Evolutionary conservation across 1,140 invertebrate genomes (phyloP), one percentile per base, ranked within the genome.

Genomic region (Contarinia nasturtii): DNA sequence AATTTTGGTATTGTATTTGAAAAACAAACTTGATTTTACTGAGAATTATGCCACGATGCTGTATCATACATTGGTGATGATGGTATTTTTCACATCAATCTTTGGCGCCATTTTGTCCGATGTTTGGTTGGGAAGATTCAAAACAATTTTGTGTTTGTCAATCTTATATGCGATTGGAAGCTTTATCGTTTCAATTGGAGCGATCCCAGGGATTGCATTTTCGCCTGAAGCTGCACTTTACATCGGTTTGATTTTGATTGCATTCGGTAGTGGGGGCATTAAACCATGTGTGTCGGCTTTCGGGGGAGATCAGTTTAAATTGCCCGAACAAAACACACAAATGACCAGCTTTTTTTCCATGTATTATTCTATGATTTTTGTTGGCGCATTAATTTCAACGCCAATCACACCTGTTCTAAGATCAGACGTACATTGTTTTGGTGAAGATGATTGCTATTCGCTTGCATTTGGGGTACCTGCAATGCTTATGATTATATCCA

Each of bases 61-160:
- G 10, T 95, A 84, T 60, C 89, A 95, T 61, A 55, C 69, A 0
- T 95, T 92, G 59, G 70, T 73, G 8, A 84, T 80, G 66, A 61
- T 89, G n/a, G 82, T 82, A 17, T 94, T 91, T 57, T 82, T 92
- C 55, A 86, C 83, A 33, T 88, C 89, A 0, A 50, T 94, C 11
- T 57, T 92, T 20, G 90, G 91, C 1, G 88, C 88, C 0, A 81
- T 93, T 45, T 53, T 93, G n/a, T 86, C 90, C 0, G 91, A 96
- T 62, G 83, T 85, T 33, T 77, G 74, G 52, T 66, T 93, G 1
- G 90, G 89, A 49, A 86, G 87, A 67, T 93, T 82, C 62, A 76
- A 68, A 76, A 80, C 80, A 2, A 80, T 81, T 46, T 60, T 82
- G 22, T 79, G 71, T 55, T 53, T 82, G 14, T 82, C 79, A 15